Percentiles rank a stretch among this genome's conserved stretches.
Conservation (phyloP, 2,113 vertebrate genomes). For the Corydoras sp. region DNA sequence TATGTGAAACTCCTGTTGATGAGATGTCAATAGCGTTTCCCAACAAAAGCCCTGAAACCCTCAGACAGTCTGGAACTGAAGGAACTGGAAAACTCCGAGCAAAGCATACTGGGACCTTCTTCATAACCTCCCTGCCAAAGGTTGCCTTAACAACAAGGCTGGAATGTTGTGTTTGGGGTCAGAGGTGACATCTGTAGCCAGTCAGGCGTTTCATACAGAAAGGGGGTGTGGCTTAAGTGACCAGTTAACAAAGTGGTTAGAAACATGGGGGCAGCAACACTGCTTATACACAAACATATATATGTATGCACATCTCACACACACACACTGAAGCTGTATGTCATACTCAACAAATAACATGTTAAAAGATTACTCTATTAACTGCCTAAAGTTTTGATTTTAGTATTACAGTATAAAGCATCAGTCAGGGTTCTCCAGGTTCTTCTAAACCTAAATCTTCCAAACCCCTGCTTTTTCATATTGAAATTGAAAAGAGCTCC, state of each 20-base stretch:
- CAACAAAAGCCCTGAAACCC: constrained; percentile 26
- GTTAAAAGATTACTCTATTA: too few relatives aligned
- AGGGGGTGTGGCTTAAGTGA: constrained; percentile 12
- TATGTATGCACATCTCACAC: too few relatives aligned
- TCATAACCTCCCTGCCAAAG: constrained; percentile 22
- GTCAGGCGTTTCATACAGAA: constrained; percentile 29
- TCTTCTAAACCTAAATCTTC: too few relatives aligned
- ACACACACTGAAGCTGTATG: too few relatives aligned
- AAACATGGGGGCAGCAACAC: constrained; percentile 6
- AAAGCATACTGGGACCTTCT: constrained; percentile 37
- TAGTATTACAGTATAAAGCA: too few relatives aligned
- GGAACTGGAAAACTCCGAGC: constrained; percentile 23
- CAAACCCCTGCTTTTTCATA: too few relatives aligned
- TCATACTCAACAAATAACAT: too few relatives aligned
- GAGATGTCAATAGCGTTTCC: constrained; percentile 37
- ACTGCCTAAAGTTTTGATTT: too few relatives aligned
- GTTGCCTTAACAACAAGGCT: constrained; percentile 34
- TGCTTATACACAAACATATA: too few relatives aligned
- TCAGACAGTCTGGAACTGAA: constrained; percentile 28
- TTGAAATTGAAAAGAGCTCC: too few relatives aligned
- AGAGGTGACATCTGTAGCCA: constrained; percentile 50
- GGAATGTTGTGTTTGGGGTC: constrained; percentile 46
- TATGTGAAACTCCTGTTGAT: constrained; percentile 41
- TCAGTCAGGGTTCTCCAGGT: too few relatives aligned
- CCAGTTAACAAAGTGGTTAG: constrained; percentile 28